Conservation (phyloP, 2,113 vertebrate species). For the Xiphophorus maculatus region DNA sequence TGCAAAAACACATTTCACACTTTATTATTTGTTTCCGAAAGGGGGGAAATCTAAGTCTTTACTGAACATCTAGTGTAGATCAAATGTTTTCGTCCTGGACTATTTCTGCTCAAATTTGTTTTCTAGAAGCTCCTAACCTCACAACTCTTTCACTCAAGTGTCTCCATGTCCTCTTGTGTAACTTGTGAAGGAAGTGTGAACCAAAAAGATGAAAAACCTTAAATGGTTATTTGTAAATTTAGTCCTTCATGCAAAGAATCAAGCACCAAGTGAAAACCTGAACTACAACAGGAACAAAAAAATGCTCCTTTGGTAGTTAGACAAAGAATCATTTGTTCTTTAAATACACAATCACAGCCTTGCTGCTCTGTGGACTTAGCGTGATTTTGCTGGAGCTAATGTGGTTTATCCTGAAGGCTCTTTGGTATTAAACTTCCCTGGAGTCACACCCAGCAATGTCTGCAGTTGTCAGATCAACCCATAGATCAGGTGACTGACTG, state of each 20-base stretch:
- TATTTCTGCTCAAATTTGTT: slow-evolving; percentile 14
- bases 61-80: not conserved
- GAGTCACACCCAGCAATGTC: not conserved
- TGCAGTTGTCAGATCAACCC: not conserved
- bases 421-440: not conserved
- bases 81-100: not conserved
- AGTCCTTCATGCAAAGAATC: not conserved
- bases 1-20: not conserved
- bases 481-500: not conserved
- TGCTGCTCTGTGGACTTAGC: not conserved
- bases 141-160: slow-evolving; percentile 1
- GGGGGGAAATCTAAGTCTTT: not conserved
- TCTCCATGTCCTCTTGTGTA: slow-evolving; percentile 28
- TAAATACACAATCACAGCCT: not conserved
- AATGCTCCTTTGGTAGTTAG: not conserved
- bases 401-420: not conserved
- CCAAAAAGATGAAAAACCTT: not conserved
- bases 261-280: too few relatives aligned
- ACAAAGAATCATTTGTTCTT: not conserved
- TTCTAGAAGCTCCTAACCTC: slow-evolving; percentile 4
- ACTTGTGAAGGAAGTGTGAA: slow-evolving; percentile 2
- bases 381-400: not conserved
- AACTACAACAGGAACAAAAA: too few relatives aligned
- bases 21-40: not conserved
- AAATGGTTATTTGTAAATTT: not conserved